Percentiles rank a stretch among this genome's conserved stretches.
Evolutionary conservation across 2,113 vertebrate genomes (phyloP).

Genomic region (Ceyx melanurus): DNA sequence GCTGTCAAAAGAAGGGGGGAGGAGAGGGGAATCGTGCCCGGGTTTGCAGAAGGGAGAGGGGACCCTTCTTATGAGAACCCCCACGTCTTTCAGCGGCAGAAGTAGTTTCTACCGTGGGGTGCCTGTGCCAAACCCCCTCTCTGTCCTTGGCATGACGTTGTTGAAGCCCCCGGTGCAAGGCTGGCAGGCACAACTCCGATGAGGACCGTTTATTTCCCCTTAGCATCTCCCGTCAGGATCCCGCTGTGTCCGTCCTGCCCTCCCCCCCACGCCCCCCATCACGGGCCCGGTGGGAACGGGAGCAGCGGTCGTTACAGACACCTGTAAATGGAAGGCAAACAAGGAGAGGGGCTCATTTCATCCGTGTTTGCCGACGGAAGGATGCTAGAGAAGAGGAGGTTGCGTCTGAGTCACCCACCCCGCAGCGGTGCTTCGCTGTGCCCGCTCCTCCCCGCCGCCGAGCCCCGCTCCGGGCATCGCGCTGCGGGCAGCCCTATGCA

Average conservation of each 20-base stretch:
- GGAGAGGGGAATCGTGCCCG: background rate
- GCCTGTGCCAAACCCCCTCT: accelerated
- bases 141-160: background rate
- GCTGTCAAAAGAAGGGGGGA: background rate
- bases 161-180: background rate
- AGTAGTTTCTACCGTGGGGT: accelerated
- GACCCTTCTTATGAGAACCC: accelerated
- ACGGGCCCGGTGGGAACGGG: background rate
- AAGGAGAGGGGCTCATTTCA: background rate
- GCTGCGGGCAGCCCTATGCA: background rate
- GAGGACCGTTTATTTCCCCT: background rate
- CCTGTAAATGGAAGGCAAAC: background rate
- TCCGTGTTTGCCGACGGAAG: accelerated
- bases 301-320: background rate
- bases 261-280: no score
- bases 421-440: background rate
- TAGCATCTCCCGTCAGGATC: background rate
- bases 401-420: background rate
- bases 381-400: background rate
- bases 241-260: background rate
- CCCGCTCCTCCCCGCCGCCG: background rate
- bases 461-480: background rate
- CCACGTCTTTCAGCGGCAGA: accelerated
- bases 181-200: accelerated
- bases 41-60: background rate